Base-by-base conservation (phyloP, 2,113 vertebrate species). In the Verasper variegatus region DNA sequence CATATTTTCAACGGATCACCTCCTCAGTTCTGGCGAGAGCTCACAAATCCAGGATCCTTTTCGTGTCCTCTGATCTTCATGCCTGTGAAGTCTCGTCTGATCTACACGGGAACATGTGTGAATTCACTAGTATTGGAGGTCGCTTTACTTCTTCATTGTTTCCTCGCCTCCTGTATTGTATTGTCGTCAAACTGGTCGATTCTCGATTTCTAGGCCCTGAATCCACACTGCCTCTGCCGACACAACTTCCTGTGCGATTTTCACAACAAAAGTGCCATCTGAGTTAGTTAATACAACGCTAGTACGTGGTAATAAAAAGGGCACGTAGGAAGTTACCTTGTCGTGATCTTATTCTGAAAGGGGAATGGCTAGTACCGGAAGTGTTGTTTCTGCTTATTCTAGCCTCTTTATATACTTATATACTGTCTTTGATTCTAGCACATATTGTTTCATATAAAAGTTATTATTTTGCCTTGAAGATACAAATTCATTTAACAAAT, bases 331-430 rank as follows among this genome's bases (percentile, higher is more conserved):
- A 12, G 61, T 42, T 7, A n/a, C 10, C 3, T 2, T 27, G 8
- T 6, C 0, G 3, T 0, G 12, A 12, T 52, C 80, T 84, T 88
- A 78, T 84, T 80, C 3, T 86, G 83, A 86, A 86, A 68, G 4
- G 27, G 4, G 24, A 0, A 31, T 9, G 0, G 3, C n/a, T 4
- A 5, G 35, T 64, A 56, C 37, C 55, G 51, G 72, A 85, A 66
- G 27, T 7, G 5, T 1, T 23, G 0, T 3, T 31, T 26, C 5
- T 23, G 0, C 8, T 31, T 58, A 4, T 5, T 68, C 4, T 37
- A 20, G 21, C 5, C 56, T 51, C 17, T 14, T 47, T 51, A 51
- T 5, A n/a, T n/a, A n/a, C n/a, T n/a, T n/a, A n/a, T n/a, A 20
- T 51, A 42, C 40, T 12, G 40, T 3, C 10, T 12, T 0, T 42